A percentile compares a stretch with the other conserved stretches of the same genome.
These are phyloP conservation scores for Nephrocerus scutellatus DNA, from an alignment of 2,888 invertebrate genomes.

Conservation along the genomic window DNA sequence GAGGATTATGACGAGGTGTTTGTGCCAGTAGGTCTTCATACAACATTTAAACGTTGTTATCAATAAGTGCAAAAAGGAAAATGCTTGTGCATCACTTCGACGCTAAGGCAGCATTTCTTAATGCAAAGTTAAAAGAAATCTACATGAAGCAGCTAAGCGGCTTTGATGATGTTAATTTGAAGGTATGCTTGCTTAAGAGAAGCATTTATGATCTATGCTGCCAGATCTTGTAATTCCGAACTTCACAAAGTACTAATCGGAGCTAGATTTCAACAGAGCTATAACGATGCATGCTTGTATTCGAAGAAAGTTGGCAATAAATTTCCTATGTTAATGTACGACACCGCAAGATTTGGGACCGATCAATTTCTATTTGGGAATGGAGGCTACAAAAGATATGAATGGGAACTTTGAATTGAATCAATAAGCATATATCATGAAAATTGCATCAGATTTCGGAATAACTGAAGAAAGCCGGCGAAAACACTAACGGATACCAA, in stretches of 20 bases:
- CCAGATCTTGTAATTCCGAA: slow-evolving; percentile 17
- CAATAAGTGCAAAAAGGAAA: slow-evolving; percentile 8
- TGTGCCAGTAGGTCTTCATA: slow-evolving; percentile 11
- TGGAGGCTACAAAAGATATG: too few species aligned
- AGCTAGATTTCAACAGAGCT: slow-evolving; percentile 11
- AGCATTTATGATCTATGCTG: slow-evolving; percentile 20
- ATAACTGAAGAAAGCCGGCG: too few species aligned
- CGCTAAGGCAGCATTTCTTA: slow-evolving; percentile 18
- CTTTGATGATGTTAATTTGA: slow-evolving; percentile 4
- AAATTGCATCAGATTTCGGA: too few species aligned
- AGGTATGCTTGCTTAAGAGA: slow-evolving; percentile 13
- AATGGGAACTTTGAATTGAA: too few species aligned
- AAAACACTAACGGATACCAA: too few species aligned
- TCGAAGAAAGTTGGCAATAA: slow-evolving; percentile 2
- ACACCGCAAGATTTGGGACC: too few species aligned
- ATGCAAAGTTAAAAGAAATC: slow-evolving; percentile 15
- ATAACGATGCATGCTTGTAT: slow-evolving; percentile 19
- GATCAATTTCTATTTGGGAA: too few species aligned
- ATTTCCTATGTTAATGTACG: too few species aligned
- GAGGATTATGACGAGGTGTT: slow-evolving; percentile 14
- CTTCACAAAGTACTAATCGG: slow-evolving; percentile 11
- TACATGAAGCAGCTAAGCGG: slow-evolving; percentile 19
- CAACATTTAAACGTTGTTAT: slow-evolving; percentile 15
- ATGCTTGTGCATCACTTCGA: slow-evolving; percentile 14
- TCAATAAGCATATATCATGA: too few species aligned